Percentiles rank a stretch among this genome's conserved stretches.
Evolutionary conservation across 2,888 invertebrate species (phyloP).

Genomic region (Caenorhabditis zanzibari): DNA sequence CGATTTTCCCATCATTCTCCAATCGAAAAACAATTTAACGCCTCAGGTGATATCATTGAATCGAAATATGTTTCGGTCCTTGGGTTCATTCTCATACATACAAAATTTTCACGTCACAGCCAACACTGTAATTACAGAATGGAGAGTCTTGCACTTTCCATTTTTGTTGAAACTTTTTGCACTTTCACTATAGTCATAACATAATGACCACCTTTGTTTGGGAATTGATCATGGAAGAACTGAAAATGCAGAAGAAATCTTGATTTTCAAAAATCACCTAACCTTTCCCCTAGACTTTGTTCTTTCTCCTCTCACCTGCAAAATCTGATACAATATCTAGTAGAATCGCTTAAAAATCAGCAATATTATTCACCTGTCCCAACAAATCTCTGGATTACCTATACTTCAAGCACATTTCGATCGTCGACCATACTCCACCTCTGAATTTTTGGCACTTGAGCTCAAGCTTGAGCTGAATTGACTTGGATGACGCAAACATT

Average conservation of each 20-base stretch:
- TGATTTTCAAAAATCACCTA: background rate
- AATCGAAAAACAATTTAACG: conserved; percentile 2
- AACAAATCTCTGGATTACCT: background rate
- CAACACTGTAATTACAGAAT: background rate
- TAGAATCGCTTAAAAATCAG: background rate
- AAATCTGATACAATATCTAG: background rate
- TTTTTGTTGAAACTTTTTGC: conserved; percentile 2
- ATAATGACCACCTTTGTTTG: background rate
- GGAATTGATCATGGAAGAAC: background rate
- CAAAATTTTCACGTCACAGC: conserved; percentile 3
- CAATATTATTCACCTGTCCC: background rate
- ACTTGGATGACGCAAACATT: conserved; percentile 2
- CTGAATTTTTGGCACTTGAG: background rate
- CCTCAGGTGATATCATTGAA: background rate
- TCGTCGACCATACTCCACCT: background rate
- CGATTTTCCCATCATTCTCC: too few relatives aligned
- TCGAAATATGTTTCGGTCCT: background rate
- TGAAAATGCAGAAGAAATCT: background rate
- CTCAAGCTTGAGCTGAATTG: background rate
- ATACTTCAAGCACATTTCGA: conserved; percentile 13
- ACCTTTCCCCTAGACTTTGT: background rate
- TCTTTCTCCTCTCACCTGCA: background rate
- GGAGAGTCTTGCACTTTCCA: conserved; percentile 4
- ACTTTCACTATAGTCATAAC: background rate
- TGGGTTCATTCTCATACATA: background rate